Conservation (phyloP, 2,113 vertebrate genomes). For the Salvelinus alpinus region DNA sequence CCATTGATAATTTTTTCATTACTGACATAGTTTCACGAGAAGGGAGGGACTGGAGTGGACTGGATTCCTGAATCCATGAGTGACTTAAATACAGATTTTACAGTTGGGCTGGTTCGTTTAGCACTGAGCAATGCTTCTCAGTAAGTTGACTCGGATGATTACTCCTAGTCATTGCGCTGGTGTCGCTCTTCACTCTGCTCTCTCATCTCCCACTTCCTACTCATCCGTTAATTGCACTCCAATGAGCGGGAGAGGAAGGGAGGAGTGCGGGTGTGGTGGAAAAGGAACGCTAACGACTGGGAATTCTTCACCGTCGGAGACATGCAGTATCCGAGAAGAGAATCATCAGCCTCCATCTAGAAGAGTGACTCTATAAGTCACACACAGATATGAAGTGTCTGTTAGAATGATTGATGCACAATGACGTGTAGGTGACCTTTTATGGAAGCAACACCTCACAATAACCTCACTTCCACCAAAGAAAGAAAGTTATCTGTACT, state of each 20-base stretch:
- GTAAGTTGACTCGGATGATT: too few relatives aligned
- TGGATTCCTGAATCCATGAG: not conserved
- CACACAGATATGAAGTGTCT: slow-evolving; percentile 1
- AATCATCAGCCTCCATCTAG: too few relatives aligned
- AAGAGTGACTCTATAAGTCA: not conserved
- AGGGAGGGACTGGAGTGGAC: slow-evolving; percentile 19
- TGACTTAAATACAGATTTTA: slow-evolving; percentile 61
- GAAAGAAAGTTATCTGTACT: not conserved
- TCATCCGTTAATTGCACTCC: slow-evolving; percentile 57
- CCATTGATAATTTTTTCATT: slow-evolving; percentile 45
- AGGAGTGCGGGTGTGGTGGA: slow-evolving; percentile 52
- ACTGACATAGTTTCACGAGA: slow-evolving; percentile 3
- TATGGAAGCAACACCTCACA: not conserved
- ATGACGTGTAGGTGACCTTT: not conserved
- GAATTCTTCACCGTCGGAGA: slow-evolving; percentile 21
- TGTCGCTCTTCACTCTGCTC: slow-evolving; percentile 13
- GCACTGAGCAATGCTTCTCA: slow-evolving; percentile 34
- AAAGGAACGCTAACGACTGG: slow-evolving; percentile 30
- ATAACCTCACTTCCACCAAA: not conserved
- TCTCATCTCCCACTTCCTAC: slow-evolving; percentile 23
- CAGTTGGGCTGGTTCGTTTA: slow-evolving; percentile 47
- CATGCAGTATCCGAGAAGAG: not conserved
- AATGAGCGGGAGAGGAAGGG: slow-evolving; percentile 35
- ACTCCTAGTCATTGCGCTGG: slow-evolving; percentile 27
- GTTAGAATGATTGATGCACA: not conserved